Conservation (phyloP, 2,888 invertebrate species). For the Mechanitis messenoides region DNA sequence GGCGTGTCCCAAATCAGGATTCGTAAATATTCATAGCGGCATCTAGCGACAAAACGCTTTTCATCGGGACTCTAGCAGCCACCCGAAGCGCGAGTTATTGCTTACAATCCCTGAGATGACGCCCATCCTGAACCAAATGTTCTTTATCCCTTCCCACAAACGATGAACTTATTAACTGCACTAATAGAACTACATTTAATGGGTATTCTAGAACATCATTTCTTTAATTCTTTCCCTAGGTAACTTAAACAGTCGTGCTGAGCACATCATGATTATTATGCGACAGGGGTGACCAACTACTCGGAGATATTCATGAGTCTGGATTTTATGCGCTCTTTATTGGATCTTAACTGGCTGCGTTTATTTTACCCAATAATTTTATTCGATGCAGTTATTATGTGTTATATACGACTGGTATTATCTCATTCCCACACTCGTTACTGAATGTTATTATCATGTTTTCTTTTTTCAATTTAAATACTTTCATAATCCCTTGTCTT, state of each 20-base stretch:
- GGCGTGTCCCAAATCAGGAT: constrained; percentile 45
- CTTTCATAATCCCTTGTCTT: constrained; percentile 4
- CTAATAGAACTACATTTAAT: constrained; percentile 38
- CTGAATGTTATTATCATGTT: constrained; percentile 18
- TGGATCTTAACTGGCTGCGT: constrained; percentile 31
- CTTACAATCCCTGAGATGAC: constrained; percentile 45
- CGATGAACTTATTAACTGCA: constrained; percentile 14
- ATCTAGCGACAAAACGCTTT: constrained; percentile 61
- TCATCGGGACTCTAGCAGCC: constrained; percentile 51
- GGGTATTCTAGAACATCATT: constrained; percentile 52
- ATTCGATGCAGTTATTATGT: constrained; percentile 29
- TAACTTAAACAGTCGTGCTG: constrained; percentile 63
- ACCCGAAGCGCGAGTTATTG: constrained; percentile 65
- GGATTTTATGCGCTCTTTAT: constrained; percentile 32
- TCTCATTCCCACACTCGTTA: constrained; percentile 22
- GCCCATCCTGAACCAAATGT: constrained; percentile 17
- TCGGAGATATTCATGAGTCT: constrained; percentile 51
- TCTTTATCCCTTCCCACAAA: constrained; percentile 13
- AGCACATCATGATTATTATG: constrained; percentile 60
- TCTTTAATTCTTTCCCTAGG: constrained; percentile 57
- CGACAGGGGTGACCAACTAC: constrained; percentile 43
- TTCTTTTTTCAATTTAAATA: constrained; percentile 20
- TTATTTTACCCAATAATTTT: constrained; percentile 32
- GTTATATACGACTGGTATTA: constrained; percentile 25
- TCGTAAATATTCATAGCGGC: constrained; percentile 66